Percentiles rank a stretch among this genome's conserved stretches.
Evolutionary conservation across 2,797 vertebrate species (phyloP).

Genomic region (Sebastes steindachneri): DNA sequence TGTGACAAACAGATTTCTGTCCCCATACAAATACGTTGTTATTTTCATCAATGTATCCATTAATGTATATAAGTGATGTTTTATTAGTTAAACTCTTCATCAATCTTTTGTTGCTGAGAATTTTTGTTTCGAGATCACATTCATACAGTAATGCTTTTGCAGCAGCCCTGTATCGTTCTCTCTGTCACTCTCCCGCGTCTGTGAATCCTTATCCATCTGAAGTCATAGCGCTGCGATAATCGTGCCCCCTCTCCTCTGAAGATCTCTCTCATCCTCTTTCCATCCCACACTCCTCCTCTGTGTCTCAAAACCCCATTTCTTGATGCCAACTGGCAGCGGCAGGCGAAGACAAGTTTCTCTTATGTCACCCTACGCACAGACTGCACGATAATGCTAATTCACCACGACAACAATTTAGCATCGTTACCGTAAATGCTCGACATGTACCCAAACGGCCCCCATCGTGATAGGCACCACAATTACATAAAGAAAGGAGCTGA

Average conservation of each 20-base stretch:
- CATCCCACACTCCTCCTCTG: constrained; percentile 72
- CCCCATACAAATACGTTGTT: not conserved
- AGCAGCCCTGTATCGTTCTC: constrained; percentile 33
- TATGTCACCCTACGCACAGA: constrained; percentile 71
- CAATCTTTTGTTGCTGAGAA: not conserved
- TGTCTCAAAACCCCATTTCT: constrained; percentile 72
- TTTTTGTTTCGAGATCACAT: constrained; percentile 21
- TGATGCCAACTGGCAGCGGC: constrained; percentile 72
- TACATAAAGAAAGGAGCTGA: constrained; percentile 61
- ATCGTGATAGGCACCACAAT: constrained; percentile 48
- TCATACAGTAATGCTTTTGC: constrained; percentile 20
- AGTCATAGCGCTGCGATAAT: constrained; percentile 68
- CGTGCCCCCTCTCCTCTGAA: constrained; percentile 59
- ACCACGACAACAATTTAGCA: constrained; percentile 70
- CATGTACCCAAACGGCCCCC: constrained; percentile 60
- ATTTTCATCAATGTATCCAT: not conserved
- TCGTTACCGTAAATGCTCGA: constrained; percentile 64
- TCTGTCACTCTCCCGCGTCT: constrained; percentile 45
- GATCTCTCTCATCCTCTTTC: constrained; percentile 76
- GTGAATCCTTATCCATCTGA: constrained; percentile 68
- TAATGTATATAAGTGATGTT: constrained; percentile 9
- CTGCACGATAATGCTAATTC: constrained; percentile 69
- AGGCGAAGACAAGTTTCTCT: constrained; percentile 68
- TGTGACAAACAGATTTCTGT: not conserved
- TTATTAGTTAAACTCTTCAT: constrained; percentile 5